Conservation (phyloP, 2,113 vertebrate genomes). For the Hystrix brachyura region DNA sequence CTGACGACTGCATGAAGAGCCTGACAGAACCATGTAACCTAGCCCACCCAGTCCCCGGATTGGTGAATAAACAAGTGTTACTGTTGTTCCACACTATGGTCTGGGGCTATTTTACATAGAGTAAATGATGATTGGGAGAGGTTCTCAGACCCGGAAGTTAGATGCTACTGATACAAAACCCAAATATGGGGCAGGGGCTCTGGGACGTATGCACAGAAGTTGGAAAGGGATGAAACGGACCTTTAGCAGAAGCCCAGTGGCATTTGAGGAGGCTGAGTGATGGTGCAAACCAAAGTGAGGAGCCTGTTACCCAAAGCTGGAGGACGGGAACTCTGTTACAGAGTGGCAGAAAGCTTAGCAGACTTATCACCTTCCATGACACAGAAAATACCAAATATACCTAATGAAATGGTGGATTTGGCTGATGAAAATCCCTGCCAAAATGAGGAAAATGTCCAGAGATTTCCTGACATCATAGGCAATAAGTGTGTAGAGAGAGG, state of each 20-base stretch:
- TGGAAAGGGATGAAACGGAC: neutral
- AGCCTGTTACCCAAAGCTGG: neutral
- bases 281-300: neutral
- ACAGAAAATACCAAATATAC: neutral
- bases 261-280: neutral
- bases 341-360: neutral
- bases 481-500: neutral
- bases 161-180: neutral
- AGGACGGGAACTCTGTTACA: neutral
- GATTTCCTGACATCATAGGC: neutral
- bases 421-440: neutral
- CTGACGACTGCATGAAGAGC: neutral
- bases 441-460: constrained; percentile 2
- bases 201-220: neutral
- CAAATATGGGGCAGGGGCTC: neutral
- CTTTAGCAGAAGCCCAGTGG: neutral
- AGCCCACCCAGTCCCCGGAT: neutral
- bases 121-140: neutral
- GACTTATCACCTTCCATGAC: neutral
- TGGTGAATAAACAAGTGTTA: neutral
- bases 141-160: neutral
- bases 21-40: neutral
- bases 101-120: neutral
- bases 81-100: neutral
- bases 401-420: neutral